phyloP scores from a whole-genome alignment of 2,888 invertebrate genomes.

The Steinernema carpocapsae region DNA sequence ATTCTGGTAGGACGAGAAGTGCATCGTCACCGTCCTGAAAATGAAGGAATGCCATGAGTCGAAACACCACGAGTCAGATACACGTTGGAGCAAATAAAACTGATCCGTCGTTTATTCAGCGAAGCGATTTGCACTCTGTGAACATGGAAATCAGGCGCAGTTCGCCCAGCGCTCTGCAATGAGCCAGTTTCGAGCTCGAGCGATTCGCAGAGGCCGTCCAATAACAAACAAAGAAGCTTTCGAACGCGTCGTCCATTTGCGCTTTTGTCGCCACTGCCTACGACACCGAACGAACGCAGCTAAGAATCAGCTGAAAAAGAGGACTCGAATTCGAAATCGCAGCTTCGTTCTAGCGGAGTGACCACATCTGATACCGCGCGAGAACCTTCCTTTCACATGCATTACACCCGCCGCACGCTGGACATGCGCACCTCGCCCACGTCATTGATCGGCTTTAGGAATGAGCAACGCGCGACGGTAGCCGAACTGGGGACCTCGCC shows the following conservation, averaged over 20 bases:
- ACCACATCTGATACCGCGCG: too few relatives aligned
- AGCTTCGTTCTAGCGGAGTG: too few relatives aligned
- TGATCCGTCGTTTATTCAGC: neutral
- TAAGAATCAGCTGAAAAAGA: too few relatives aligned
- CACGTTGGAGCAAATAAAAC: neutral
- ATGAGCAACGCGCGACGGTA: too few relatives aligned
- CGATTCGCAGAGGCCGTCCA: neutral
- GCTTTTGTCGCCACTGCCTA: too few relatives aligned
- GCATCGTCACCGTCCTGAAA: conserved; percentile 14
- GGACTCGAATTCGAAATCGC: too few relatives aligned
- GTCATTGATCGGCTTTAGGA: too few relatives aligned
- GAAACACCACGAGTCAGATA: neutral
- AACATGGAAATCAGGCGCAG: neutral
- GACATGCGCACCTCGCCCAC: too few relatives aligned
- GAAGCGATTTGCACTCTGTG: neutral
- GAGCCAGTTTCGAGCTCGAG: neutral
- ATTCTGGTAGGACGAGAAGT: conserved; percentile 38
- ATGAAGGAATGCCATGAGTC: neutral
- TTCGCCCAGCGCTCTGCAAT: neutral
- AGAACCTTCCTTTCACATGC: too few relatives aligned
- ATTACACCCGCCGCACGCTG: too few relatives aligned
- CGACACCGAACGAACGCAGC: too few relatives aligned
- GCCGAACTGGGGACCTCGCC: too few relatives aligned
- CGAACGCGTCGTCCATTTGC: neutral
- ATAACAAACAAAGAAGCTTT: conserved; percentile 10